A percentile compares a stretch with the other conserved stretches of the same genome.
phyloP scores from a whole-genome alignment of 2,888 invertebrate genomes.

The Trissoscelio sp. region DNA sequence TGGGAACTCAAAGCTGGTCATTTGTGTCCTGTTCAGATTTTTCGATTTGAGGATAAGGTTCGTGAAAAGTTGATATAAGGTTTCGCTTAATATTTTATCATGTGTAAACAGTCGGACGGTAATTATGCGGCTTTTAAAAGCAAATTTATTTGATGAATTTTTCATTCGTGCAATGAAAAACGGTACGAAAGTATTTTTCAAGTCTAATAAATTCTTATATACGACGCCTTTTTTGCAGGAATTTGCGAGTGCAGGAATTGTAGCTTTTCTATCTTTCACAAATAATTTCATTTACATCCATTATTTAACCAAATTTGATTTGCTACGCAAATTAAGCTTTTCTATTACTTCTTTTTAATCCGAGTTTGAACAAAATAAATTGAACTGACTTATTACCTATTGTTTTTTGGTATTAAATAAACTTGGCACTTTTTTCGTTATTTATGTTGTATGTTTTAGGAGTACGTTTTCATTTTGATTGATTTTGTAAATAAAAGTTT shows the following conservation, averaged over 20 bases:
- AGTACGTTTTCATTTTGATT: not conserved
- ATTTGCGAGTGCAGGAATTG: not conserved
- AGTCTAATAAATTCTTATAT: constrained; percentile 8
- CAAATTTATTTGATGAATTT: not conserved
- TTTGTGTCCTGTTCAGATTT: not conserved
- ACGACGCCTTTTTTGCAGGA: not conserved
- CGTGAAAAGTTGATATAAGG: no score
- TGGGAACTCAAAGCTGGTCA: constrained; percentile 4
- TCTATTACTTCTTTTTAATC: not conserved
- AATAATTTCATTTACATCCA: not conserved
- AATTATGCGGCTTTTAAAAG: not conserved
- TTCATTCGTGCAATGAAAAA: not conserved
- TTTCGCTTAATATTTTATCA: not conserved
- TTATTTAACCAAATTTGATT: not conserved
- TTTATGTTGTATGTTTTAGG: not conserved
- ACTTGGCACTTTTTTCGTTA: not conserved
- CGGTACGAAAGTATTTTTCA: not conserved
- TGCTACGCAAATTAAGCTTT: not conserved
- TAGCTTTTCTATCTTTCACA: not conserved
- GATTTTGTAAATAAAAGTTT: constrained; percentile 4
- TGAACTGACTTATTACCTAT: not conserved
- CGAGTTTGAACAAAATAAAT: not conserved
- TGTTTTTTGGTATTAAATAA: not conserved
- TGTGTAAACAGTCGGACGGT: not conserved
- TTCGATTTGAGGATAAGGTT: constrained; percentile 2